Evolutionary conservation across 2,888 invertebrate species (phyloP).

Genomic region (Acanthosepion esculentum): DNA sequence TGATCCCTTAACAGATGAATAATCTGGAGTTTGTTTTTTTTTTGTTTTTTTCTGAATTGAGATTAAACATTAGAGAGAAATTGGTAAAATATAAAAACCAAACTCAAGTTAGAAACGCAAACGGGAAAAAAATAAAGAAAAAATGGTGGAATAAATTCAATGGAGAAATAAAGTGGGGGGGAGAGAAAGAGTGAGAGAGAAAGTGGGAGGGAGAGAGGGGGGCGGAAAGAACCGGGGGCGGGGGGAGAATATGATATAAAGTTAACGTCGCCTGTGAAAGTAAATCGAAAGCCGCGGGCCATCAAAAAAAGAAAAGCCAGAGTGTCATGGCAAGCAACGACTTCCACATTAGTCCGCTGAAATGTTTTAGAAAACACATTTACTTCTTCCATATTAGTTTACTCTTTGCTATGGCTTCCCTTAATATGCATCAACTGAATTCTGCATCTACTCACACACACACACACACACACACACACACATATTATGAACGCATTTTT

Average conservation of each 20-base stretch:
- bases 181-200: neutral
- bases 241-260: neutral
- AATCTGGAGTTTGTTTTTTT: neutral
- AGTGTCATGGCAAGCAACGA: neutral
- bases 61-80: no score
- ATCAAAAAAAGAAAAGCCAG: neutral
- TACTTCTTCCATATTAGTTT: neutral
- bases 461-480: neutral
- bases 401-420: no score
- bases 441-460: neutral
- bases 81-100: no score
- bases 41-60: no score
- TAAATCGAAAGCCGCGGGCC: slow-evolving; percentile 5
- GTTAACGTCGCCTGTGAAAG: neutral
- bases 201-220: neutral
- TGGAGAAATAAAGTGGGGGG: neutral
- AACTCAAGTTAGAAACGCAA: neutral
- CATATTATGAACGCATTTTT: neutral
- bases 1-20: neutral
- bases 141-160: neutral
- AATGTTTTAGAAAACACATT: slow-evolving; percentile 18
- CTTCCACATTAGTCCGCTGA: neutral
- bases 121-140: neutral
- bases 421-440: neutral
- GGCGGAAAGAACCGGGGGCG: neutral